Conservation (phyloP, 2,888 invertebrate species). For the Spisula solida region DNA sequence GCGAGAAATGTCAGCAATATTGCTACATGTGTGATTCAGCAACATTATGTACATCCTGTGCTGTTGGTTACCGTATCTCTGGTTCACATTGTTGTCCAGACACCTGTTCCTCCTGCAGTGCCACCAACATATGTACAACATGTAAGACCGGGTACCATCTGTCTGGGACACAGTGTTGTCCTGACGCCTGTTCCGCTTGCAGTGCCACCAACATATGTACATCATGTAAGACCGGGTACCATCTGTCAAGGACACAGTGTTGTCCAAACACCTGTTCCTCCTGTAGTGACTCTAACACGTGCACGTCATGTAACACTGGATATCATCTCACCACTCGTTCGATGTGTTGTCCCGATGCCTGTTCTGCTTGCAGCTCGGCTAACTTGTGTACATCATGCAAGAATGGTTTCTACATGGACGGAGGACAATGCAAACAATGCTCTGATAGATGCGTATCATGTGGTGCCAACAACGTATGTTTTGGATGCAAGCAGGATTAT, state of each 20-base stretch:
- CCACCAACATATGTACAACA: background rate
- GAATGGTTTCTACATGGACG: background rate
- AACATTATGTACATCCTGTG: background rate
- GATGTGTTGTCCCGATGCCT: background rate
- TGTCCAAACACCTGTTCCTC: background rate
- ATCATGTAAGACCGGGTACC: background rate
- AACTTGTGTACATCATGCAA: background rate
- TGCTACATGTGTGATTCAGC: background rate
- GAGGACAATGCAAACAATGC: background rate
- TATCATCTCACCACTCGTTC: background rate
- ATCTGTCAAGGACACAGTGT: background rate
- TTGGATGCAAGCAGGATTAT: background rate
- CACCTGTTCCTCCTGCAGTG: background rate
- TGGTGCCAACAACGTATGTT: background rate
- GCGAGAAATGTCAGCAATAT: background rate
- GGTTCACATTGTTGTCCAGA: background rate
- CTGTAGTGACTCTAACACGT: background rate
- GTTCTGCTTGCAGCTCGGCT: background rate
- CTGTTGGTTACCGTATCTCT: background rate
- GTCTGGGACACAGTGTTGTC: background rate
- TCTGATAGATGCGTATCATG: background rate
- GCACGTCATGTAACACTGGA: background rate
- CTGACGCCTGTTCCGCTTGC: background rate
- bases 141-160: too few relatives aligned
- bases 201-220: background rate